A percentile compares a stretch with the other conserved stretches of the same genome.
Evolutionary conservation across 2,113 vertebrate species (phyloP).

Genomic region (Laterallus jamaicensis): DNA sequence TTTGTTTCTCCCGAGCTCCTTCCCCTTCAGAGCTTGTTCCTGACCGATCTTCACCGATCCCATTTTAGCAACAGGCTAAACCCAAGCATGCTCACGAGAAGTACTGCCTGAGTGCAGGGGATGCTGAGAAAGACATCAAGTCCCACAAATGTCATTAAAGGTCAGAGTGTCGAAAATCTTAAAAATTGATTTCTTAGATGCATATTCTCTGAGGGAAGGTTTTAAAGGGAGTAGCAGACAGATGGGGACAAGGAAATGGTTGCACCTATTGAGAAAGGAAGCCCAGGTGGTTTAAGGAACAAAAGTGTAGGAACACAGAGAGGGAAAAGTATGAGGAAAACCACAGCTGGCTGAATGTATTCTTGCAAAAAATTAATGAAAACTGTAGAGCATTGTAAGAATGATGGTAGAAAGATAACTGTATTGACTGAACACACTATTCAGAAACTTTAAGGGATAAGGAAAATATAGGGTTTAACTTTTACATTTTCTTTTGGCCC

Average conservation of each 20-base stretch:
- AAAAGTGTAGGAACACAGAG: neutral
- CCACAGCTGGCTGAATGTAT: neutral
- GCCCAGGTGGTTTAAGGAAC: neutral
- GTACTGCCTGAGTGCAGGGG: rapidly evolving
- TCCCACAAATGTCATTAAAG: constrained; percentile 4
- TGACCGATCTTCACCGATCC: neutral
- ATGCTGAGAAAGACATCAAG: neutral
- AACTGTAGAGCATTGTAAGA: neutral
- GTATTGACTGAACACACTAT: neutral
- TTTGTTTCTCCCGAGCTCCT: neutral
- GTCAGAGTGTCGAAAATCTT: neutral
- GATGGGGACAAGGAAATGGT: neutral
- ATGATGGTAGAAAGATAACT: neutral
- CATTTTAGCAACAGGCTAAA: neutral
- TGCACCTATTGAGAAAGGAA: neutral
- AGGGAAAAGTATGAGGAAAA: neutral
- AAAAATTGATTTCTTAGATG: neutral
- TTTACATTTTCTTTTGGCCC: neutral
- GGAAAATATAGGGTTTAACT: neutral
- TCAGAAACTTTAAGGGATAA: neutral
- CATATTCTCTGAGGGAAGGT: neutral
- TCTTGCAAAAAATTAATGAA: neutral
- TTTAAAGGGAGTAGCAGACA: neutral
- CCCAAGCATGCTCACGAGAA: neutral
- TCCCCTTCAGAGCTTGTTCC: neutral